Evolutionary conservation across 1,140 invertebrate species (phyloP).

Genomic region (Orchesella cincta): DNA sequence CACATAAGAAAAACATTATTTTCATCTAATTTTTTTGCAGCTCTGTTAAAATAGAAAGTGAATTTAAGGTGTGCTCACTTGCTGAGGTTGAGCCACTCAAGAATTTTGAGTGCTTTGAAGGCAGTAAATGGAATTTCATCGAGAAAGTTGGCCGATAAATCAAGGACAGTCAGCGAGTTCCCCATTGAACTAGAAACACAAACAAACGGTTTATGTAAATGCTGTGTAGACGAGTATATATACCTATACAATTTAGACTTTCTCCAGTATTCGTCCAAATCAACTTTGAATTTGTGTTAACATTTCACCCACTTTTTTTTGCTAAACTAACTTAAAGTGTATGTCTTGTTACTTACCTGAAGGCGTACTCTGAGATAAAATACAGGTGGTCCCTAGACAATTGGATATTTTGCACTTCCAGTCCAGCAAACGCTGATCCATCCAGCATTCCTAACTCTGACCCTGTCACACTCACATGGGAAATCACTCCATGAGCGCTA

Average conservation of each 20-base stretch:
- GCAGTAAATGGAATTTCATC: conserved; percentile 67
- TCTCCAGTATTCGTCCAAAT: not conserved
- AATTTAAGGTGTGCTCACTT: conserved; percentile 61
- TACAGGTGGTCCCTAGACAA: conserved; percentile 49
- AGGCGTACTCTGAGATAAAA: conserved; percentile 51
- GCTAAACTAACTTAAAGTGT: not conserved
- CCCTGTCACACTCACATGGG: conserved; percentile 49
- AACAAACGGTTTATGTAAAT: conserved; percentile 29
- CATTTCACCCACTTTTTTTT: not conserved
- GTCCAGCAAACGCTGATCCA: conserved; percentile 48
- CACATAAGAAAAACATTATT: conserved; percentile 25
- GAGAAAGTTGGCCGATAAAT: conserved; percentile 73
- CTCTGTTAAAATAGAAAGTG: not conserved
- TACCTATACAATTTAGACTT: not conserved
- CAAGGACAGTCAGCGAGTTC: conserved; percentile 66
- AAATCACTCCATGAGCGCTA: conserved; percentile 50
- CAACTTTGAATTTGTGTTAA: not conserved
- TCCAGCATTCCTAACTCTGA: conserved; percentile 49
- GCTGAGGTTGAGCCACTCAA: conserved; percentile 74
- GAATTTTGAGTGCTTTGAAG: conserved; percentile 65
- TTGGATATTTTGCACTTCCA: conserved; percentile 50
- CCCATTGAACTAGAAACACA: conserved; percentile 60
- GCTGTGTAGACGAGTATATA: too few species aligned
- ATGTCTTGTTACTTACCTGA: conserved; percentile 41
- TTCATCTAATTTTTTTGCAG: not conserved